Conservation (phyloP, 2,113 vertebrate genomes). For the Paralichthys olivaceus region DNA sequence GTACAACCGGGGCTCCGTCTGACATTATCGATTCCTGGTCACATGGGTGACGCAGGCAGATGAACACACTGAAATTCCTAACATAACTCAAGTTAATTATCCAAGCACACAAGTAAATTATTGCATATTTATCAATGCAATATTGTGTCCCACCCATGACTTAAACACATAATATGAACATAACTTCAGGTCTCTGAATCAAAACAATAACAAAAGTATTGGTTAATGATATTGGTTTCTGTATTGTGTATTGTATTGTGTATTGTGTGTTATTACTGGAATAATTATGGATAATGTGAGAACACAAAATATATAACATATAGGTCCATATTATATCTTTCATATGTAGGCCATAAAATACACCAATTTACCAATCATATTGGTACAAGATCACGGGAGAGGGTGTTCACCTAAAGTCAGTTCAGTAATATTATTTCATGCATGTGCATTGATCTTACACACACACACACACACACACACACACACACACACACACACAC, state of each 20-base stretch:
- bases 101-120: neutral
- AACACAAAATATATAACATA: too few species aligned
- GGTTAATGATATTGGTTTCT: too few species aligned
- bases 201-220: too few species aligned
- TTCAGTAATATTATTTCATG: neutral
- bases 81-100: neutral
- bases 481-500: neutral
- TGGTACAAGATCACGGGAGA: conserved; percentile 17
- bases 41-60: neutral
- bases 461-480: conserved; percentile 25
- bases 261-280: too few species aligned
- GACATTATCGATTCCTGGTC: neutral
- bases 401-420: neutral
- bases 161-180: neutral
- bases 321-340: neutral
- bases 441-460: conserved; percentile 8
- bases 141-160: neutral
- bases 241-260: too few species aligned
- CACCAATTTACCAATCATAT: neutral
- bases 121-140: neutral
- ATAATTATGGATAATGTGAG: too few species aligned
- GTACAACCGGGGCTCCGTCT: neutral
- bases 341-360: neutral
- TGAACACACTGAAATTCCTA: neutral
- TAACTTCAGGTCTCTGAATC: too few species aligned